These are phyloP conservation scores for Cydia amplana DNA, from an alignment of 1,140 invertebrate species.

Conservation along the genomic window DNA sequence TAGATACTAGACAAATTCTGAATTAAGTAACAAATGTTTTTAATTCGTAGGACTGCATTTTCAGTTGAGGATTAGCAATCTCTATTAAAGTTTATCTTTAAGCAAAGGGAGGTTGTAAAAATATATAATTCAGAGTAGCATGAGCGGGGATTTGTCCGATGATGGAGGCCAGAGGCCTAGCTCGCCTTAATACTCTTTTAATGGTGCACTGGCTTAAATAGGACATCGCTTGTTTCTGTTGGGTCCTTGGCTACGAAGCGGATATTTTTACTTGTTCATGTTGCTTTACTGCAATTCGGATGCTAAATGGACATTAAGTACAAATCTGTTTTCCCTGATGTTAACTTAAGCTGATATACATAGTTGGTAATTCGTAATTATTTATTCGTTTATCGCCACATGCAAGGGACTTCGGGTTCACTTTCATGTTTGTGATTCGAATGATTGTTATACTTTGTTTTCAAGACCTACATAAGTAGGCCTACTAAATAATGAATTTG, in stretches of 20 bases:
- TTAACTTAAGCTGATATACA: neutral
- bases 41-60: neutral
- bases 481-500: too few relatives aligned
- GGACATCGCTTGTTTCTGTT: neutral
- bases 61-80: neutral
- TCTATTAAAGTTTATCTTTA: neutral
- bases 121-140: neutral
- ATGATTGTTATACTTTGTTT: too few relatives aligned
- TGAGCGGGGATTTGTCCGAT: neutral
- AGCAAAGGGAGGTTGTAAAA: neutral
- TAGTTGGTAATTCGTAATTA: too few relatives aligned
- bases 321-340: neutral
- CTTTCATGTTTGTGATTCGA: too few relatives aligned
- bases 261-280: neutral
- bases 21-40: too few relatives aligned
- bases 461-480: too few relatives aligned
- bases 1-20: too few relatives aligned
- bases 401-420: too few relatives aligned
- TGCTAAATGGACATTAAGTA: neutral
- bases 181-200: constrained; percentile 1
- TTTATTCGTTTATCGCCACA: too few relatives aligned
- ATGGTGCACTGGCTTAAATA: neutral
- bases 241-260: neutral
- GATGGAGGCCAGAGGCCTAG: too few relatives aligned
- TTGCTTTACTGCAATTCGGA: neutral